phyloP scores from a whole-genome alignment of 2,888 invertebrate species.

The Odontothrips loti region DNA sequence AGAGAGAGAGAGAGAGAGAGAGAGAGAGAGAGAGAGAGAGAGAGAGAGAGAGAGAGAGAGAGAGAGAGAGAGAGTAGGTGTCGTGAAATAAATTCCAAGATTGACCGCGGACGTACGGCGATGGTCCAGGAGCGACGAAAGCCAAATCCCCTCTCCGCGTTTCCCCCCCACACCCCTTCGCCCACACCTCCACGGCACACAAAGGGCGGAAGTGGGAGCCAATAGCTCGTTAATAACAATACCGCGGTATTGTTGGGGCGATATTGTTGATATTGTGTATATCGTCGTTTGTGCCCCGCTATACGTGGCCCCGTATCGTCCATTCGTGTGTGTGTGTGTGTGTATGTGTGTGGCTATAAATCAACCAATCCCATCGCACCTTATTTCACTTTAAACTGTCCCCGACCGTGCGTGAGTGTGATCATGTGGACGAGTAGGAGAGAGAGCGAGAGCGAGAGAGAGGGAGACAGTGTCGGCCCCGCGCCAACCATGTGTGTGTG shows the following conservation, averaged over 20 bases:
- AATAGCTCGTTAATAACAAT: conserved; percentile 21
- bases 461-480: too few relatives aligned
- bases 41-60: too few relatives aligned
- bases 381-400: conserved; percentile 22
- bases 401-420: conserved; percentile 10
- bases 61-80: too few relatives aligned
- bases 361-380: conserved; percentile 19
- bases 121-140: conserved; percentile 22
- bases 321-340: background rate
- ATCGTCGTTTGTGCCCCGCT: background rate
- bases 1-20: too few relatives aligned
- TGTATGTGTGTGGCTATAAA: background rate
- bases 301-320: background rate
- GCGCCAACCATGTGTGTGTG: background rate
- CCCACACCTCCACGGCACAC: background rate
- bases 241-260: conserved; percentile 1
- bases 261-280: conserved; percentile 14
- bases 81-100: conserved; percentile 15
- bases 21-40: too few relatives aligned
- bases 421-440: background rate
- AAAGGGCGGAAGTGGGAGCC: conserved; percentile 19
- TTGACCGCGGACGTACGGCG: background rate
- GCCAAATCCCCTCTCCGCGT: too few relatives aligned
- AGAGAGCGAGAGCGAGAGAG: background rate
- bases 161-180: background rate